Percentiles rank a stretch among this genome's conserved stretches.
These are phyloP conservation scores for Antrozous pallidus DNA, from an alignment of 2,797 vertebrate genomes.

Conservation along the genomic window DNA sequence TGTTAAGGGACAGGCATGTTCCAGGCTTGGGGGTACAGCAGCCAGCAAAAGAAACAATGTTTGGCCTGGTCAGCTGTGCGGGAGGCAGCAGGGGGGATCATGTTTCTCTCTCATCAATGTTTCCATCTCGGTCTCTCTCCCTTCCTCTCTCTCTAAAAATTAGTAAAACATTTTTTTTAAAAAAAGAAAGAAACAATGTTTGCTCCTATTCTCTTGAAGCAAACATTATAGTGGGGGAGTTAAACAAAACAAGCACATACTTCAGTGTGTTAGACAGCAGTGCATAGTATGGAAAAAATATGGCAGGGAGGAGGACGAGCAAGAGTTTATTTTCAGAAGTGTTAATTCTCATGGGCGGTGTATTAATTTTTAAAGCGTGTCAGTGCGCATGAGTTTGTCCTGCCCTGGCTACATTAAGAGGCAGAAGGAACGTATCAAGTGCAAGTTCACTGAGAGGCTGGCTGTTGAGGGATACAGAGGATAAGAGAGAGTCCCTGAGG, in stretches of 20 bases:
- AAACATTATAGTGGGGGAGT: background rate
- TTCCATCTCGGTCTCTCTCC: too few relatives aligned
- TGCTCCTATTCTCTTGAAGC: background rate
- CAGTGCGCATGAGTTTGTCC: background rate
- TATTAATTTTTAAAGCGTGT: conserved; percentile 9
- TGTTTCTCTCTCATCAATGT: too few relatives aligned
- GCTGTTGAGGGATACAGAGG: background rate
- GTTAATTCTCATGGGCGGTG: background rate
- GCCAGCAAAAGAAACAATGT: background rate
- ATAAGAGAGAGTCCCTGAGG: background rate
- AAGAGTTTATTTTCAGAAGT: conserved; percentile 28
- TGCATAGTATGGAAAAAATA: background rate
- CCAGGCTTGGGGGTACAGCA: background rate
- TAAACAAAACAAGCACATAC: background rate
- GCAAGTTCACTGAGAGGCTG: background rate
- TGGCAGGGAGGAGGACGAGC: background rate
- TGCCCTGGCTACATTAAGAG: background rate
- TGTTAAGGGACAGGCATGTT: background rate
- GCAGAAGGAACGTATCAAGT: background rate
- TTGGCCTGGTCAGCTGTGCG: too few relatives aligned
- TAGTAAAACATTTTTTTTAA: too few relatives aligned
- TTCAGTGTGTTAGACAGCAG: background rate
- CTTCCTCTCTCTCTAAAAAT: too few relatives aligned
- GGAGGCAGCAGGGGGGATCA: too few relatives aligned
- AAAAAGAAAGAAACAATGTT: background rate